Evolutionary conservation across 2,113 vertebrate genomes (phyloP).

Genomic region (Crotalus viridis): DNA sequence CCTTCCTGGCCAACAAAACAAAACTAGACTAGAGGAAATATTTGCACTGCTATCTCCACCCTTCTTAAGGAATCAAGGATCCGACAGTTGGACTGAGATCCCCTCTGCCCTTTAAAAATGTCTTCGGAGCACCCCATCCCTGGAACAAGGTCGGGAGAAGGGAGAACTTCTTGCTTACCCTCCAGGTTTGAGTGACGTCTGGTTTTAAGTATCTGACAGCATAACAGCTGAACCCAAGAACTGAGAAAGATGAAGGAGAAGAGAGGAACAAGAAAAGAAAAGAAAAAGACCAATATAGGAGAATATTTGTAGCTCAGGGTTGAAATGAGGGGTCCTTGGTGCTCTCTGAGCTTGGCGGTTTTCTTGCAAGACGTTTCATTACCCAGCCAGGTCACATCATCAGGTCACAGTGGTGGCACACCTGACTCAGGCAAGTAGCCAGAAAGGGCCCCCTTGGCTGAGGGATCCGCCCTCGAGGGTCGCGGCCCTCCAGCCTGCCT

Average conservation of each 20-base stretch:
- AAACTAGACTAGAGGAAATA: background rate
- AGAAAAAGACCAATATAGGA: background rate
- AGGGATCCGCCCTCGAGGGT: background rate
- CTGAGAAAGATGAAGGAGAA: constrained; percentile 26
- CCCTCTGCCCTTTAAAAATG: background rate
- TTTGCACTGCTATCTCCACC: background rate
- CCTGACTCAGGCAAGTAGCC: background rate
- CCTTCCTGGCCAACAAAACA: background rate
- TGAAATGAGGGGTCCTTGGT: background rate
- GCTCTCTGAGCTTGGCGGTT: background rate
- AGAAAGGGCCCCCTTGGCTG: background rate
- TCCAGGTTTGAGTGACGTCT: constrained; percentile 59
- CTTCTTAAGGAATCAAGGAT: background rate
- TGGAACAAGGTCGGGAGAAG: background rate
- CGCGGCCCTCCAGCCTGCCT: background rate
- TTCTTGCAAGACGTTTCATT: background rate
- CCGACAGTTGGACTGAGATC: background rate
- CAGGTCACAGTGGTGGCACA: background rate
- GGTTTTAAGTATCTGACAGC: constrained; percentile 57
- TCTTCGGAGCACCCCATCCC: background rate
- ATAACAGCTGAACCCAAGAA: constrained; percentile 55
- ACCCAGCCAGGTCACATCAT: background rate
- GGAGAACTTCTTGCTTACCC: constrained; percentile 60
- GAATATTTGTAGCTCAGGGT: background rate
- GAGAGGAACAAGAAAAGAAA: background rate